phyloP scores from a whole-genome alignment of 1,140 invertebrate genomes.

The Hormaphis cornu region DNA sequence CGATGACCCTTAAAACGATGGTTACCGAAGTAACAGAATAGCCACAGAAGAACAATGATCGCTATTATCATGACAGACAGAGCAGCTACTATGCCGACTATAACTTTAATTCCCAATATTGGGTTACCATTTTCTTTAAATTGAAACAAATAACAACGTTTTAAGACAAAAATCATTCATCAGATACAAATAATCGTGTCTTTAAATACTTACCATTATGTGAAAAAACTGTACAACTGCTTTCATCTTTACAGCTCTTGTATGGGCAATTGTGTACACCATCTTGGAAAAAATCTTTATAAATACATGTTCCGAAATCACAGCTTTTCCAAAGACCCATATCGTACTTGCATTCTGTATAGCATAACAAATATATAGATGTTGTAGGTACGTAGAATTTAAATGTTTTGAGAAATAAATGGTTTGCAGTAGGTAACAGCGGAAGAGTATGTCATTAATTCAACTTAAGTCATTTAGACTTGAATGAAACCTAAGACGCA shows the following conservation, averaged over 20 bases:
- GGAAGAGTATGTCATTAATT: no score
- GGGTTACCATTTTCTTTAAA: conserved; percentile 7
- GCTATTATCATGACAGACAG: conserved; percentile 40
- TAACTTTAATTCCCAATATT: conserved; percentile 8
- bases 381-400: no score
- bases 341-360: conserved; percentile 30
- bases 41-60: conserved; percentile 39
- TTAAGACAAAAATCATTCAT: no score
- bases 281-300: conserved; percentile 39
- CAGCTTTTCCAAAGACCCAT: conserved; percentile 33
- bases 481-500: no score
- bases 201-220: not conserved
- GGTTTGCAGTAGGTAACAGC: no score
- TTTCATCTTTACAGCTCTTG: conserved; percentile 38
- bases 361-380: not conserved
- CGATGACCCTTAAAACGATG: conserved; percentile 1
- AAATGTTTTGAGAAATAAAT: no score
- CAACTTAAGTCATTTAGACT: no score
- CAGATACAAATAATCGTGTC: no score
- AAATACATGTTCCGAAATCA: conserved; percentile 38
- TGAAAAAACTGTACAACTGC: conserved; percentile 29
- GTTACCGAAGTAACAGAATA: conserved; percentile 37
- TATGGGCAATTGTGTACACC: conserved; percentile 40
- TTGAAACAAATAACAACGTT: no score
- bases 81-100: conserved; percentile 36